Evolutionary conservation across 2,888 invertebrate genomes (phyloP), one percentile per base, ranked within the genome.

Genomic region (Oligia fasciuncula): DNA sequence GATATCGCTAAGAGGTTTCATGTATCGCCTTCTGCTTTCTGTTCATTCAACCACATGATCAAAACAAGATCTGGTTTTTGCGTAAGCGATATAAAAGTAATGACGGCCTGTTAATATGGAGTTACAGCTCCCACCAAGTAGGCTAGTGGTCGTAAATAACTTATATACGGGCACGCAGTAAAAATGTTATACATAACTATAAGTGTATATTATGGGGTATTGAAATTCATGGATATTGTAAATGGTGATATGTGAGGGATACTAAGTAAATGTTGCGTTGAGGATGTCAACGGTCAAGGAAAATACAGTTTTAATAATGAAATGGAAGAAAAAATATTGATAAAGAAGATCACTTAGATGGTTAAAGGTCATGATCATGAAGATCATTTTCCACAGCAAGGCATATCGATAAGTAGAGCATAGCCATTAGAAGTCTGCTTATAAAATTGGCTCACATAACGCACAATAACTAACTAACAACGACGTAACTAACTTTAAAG

Each of bases 131-230:
- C 65, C 68, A 68, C 69, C 62, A 79, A 76, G 63, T 83, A 62
- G 70, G 86, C 75, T 84, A 29, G 67, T 29, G n/a, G 79, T 83
- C 84, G 76, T 85, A 86, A 86, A 85, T 76, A 76, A 68, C 51
- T 40, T 72, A 68, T 67, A 76, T 75, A 81, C 77, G 73, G 63
- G 63, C 86, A 51, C 54, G 83, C n/a, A 75, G 65, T 83, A 86
- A 83, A 81, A 78, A 83, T 51, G 62, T 82, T 75, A 43, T 43
- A n/a, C n/a, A n/a, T n/a, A n/a, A n/a, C n/a, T n/a, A 43, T 43
- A 86, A 63, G 83, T 77, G 46, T 73, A 19, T 67, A 49, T 74
- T 74, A 86, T 63, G 46, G 62, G 49, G 65, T 75, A 83, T 83
- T 77, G 83, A 82, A 74, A 77, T 54, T 77, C 77, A 65, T 68